A percentile compares a stretch with the other conserved stretches of the same genome.
Conservation (phyloP, 2,113 vertebrate species). For the Psittacula cyanocephala region DNA sequence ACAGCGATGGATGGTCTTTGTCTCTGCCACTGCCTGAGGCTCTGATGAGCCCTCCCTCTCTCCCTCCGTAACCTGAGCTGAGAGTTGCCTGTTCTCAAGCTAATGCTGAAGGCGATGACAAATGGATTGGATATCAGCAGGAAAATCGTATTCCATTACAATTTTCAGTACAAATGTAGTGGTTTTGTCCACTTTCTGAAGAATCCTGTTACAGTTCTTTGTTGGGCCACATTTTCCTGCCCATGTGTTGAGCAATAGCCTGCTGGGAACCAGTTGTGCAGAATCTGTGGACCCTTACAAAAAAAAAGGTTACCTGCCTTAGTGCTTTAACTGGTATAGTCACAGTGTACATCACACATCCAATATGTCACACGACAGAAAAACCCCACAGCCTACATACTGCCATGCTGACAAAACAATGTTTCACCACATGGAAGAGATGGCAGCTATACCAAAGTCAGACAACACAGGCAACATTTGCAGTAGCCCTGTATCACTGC, state of each 20-base stretch:
- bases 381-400: neutral
- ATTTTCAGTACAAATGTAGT: neutral
- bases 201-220: neutral
- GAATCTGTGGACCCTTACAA: neutral
- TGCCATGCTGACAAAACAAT: neutral
- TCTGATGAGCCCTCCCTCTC: neutral
- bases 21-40: neutral
- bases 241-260: neutral
- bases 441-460: neutral
- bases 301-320: neutral
- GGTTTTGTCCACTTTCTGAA: neutral
- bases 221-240: neutral
- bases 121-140: neutral
- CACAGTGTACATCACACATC: neutral
- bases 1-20: rapidly evolving
- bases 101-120: neutral
- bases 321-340: neutral
- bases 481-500: neutral
- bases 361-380: neutral
- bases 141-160: neutral
- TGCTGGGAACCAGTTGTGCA: neutral
- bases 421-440: neutral
- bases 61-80: constrained; percentile 59
- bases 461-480: neutral
- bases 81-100: constrained; percentile 3